A percentile compares a stretch with the other conserved stretches of the same genome.
phyloP scores from a whole-genome alignment of 2,888 invertebrate species.

The Emmelina monodactyla region DNA sequence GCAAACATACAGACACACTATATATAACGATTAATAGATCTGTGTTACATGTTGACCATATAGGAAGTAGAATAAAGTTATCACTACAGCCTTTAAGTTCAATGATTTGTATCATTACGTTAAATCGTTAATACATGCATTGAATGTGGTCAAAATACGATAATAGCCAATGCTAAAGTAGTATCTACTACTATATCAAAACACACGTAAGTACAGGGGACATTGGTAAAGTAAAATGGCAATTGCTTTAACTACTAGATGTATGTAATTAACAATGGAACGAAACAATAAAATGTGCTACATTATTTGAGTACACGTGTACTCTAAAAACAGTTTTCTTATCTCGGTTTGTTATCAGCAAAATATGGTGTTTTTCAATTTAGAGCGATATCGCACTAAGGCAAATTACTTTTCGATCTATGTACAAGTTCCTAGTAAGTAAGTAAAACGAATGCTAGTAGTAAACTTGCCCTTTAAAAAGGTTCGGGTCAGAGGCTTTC shows the following conservation, averaged over 20 bases:
- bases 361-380: neutral
- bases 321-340: neutral
- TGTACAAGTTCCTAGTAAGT: conserved; percentile 23
- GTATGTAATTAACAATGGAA: neutral
- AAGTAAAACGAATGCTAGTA: conserved; percentile 20
- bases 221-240: too few relatives aligned
- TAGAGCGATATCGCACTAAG: neutral
- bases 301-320: neutral
- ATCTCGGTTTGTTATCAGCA: neutral
- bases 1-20: neutral
- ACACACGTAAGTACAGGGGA: too few relatives aligned
- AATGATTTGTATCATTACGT: too few relatives aligned
- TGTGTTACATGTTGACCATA: too few relatives aligned
- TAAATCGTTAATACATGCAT: too few relatives aligned
- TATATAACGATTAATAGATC: neutral
- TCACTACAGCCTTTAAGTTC: too few relatives aligned
- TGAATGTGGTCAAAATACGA: too few relatives aligned
- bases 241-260: too few relatives aligned
- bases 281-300: neutral
- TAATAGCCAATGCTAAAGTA: too few relatives aligned
- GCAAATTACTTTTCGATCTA: neutral
- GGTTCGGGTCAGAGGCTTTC: conserved; percentile 52
- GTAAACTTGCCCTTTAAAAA: conserved; percentile 39
- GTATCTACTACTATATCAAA: too few relatives aligned
- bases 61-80: too few relatives aligned